Conservation (phyloP, 2,113 vertebrate genomes). For the Misgurnus mizolepis region DNA sequence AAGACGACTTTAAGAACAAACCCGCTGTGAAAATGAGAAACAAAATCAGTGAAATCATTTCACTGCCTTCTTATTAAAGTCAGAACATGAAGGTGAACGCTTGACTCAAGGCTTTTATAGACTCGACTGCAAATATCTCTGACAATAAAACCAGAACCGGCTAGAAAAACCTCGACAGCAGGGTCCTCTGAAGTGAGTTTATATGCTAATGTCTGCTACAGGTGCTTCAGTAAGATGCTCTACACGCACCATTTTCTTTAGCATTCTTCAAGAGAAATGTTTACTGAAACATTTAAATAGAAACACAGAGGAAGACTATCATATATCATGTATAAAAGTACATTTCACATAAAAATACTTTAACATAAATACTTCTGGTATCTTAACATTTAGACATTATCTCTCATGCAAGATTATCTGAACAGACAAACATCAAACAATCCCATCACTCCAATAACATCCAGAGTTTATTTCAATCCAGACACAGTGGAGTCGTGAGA, state of each 20-base stretch:
- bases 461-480: too few species aligned
- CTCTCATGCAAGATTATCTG: slow-evolving; percentile 10
- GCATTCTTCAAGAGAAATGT: not conserved
- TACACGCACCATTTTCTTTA: too few species aligned
- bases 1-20: not conserved
- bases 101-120: too few species aligned
- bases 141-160: too few species aligned
- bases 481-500: too few species aligned
- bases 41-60: not conserved
- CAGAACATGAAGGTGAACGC: not conserved
- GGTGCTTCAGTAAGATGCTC: too few species aligned
- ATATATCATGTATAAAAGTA: not conserved
- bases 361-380: not conserved
- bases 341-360: not conserved
- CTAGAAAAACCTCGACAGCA: too few species aligned
- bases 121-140: too few species aligned
- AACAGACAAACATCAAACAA: too few species aligned
- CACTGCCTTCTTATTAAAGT: not conserved
- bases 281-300: not conserved
- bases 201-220: too few species aligned
- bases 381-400: slow-evolving; percentile 20
- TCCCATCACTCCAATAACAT: too few species aligned
- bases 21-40: slow-evolving; percentile 7
- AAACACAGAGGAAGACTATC: slow-evolving; percentile 22
- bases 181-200: too few species aligned